Conservation (phyloP, 2,797 vertebrate genomes). For the Botia kubotai region DNA sequence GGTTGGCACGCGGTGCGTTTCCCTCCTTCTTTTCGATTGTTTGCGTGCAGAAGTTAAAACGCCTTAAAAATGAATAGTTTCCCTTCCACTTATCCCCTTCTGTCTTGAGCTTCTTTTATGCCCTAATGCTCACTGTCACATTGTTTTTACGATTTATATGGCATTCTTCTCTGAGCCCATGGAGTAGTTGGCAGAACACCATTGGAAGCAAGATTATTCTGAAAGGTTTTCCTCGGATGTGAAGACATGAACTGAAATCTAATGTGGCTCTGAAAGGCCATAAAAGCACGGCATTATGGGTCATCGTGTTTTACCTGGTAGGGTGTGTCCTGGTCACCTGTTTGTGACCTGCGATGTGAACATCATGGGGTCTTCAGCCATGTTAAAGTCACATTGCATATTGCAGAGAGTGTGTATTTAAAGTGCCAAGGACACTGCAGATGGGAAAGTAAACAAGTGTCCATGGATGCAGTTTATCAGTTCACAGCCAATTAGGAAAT, state of each 20-base stretch:
- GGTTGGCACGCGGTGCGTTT: background rate
- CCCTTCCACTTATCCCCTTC: constrained; percentile 42
- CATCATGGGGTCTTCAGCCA: too few species aligned
- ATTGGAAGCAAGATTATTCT: constrained; percentile 4
- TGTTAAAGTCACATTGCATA: too few species aligned
- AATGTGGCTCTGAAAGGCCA: background rate
- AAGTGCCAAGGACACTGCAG: too few species aligned
- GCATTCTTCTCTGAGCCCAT: constrained; percentile 27
- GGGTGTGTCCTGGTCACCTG: too few species aligned
- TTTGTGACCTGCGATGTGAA: too few species aligned
- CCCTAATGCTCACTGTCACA: constrained; percentile 35
- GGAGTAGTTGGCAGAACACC: constrained; percentile 11
- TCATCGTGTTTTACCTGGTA: background rate
- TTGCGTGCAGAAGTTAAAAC: constrained; percentile 13
- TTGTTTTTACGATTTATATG: constrained; percentile 35
- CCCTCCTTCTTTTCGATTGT: constrained; percentile 6
- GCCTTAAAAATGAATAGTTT: constrained; percentile 22
- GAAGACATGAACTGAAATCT: constrained; percentile 12
- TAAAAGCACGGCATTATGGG: constrained; percentile 20
- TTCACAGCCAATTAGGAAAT: too few species aligned
- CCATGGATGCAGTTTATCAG: too few species aligned
- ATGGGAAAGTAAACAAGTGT: too few species aligned
- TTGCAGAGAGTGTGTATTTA: too few species aligned
- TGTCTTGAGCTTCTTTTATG: constrained; percentile 30
- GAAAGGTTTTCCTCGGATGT: constrained; percentile 2